phyloP scores from a whole-genome alignment of 2,888 invertebrate genomes.

The Plagiodera versicolora region DNA sequence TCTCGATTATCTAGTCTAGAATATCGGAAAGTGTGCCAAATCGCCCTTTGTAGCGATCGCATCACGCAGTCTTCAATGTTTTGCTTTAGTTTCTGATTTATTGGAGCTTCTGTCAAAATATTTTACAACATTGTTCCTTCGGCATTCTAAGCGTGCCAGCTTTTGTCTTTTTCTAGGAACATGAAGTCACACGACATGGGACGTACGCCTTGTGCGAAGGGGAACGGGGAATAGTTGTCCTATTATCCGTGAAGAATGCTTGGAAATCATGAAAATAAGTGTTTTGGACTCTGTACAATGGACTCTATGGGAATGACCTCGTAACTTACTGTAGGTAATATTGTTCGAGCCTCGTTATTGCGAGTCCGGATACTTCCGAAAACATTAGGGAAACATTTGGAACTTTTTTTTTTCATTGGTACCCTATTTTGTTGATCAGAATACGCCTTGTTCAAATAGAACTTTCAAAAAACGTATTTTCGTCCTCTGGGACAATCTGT shows the following conservation, averaged over 20 bases:
- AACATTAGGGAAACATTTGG: no score
- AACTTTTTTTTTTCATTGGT: no score
- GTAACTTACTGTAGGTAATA: no score
- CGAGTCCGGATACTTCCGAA: no score
- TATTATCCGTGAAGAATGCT: neutral
- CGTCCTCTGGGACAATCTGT: no score
- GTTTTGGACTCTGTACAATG: no score
- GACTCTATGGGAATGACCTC: no score
- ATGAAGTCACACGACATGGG: neutral
- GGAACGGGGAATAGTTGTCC: neutral
- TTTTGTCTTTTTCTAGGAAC: slow-evolving; percentile 8
- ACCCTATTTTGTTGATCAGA: no score
- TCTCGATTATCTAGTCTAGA: slow-evolving; percentile 3
- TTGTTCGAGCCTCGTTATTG: no score
- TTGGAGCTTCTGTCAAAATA: slow-evolving; percentile 23
- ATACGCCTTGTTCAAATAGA: no score
- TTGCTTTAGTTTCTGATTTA: slow-evolving; percentile 20
- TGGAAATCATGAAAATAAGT: neutral
- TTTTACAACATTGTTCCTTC: slow-evolving; percentile 22
- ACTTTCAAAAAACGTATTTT: no score
- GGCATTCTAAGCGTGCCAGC: slow-evolving; percentile 18
- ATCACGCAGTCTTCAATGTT: slow-evolving; percentile 21
- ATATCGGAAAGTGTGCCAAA: slow-evolving; percentile 18
- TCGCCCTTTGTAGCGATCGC: slow-evolving; percentile 14
- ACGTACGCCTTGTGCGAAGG: neutral